Evolutionary conservation across 1,140 invertebrate genomes (phyloP).

Genomic region (Mya arenaria): DNA sequence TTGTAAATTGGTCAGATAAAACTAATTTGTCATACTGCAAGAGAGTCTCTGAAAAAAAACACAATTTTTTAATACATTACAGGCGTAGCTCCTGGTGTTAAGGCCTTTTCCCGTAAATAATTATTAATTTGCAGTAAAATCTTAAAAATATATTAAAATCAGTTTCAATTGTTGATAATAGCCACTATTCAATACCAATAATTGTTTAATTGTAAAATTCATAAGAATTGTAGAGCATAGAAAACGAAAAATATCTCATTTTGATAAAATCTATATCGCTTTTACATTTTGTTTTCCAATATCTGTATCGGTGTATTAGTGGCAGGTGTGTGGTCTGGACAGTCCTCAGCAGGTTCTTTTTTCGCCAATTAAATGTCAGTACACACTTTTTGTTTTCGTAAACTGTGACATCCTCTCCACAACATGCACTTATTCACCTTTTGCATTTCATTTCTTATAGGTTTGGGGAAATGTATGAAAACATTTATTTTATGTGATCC

Average conservation of each 20-base stretch:
- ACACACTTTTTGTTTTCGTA: slow-evolving; percentile 43
- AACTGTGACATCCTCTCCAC: slow-evolving; percentile 41
- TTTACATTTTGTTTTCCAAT: background rate
- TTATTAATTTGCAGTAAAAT: background rate
- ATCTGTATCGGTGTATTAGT: slow-evolving; percentile 33
- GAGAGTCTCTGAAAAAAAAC: slow-evolving; percentile 1
- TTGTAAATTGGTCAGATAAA: no score
- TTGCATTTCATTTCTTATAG: slow-evolving; percentile 30
- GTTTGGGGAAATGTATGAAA: slow-evolving; percentile 58
- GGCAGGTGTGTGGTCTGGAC: slow-evolving; percentile 44
- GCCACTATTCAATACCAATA: background rate
- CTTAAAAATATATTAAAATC: background rate
- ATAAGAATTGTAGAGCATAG: background rate
- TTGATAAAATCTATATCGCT: no score
- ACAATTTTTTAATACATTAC: slow-evolving; percentile 1
- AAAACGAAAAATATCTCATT: background rate
- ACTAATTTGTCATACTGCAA: background rate
- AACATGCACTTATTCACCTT: slow-evolving; percentile 52
- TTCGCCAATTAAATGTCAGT: slow-evolving; percentile 42
- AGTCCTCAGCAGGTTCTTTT: slow-evolving; percentile 23
- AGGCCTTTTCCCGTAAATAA: slow-evolving; percentile 1
- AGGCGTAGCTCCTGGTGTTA: background rate
- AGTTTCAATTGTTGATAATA: no score
- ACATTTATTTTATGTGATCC: slow-evolving; percentile 48
- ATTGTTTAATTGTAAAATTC: background rate